Conservation (phyloP, 92 coral and sea anemone genomes). For the Pocillopora grandis region DNA sequence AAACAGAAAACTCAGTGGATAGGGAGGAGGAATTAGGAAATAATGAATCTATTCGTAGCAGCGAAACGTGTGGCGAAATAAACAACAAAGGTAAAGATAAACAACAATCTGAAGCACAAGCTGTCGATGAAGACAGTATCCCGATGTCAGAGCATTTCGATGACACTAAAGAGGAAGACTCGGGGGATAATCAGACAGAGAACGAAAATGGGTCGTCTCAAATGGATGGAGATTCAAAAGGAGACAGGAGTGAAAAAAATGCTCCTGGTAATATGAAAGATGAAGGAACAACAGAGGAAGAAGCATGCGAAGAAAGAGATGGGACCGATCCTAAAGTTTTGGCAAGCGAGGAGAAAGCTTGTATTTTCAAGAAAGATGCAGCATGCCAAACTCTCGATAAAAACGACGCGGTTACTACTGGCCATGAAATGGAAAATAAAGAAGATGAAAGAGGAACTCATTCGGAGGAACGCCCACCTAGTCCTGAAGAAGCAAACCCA, state of each 20-base stretch:
- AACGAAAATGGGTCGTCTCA: no score
- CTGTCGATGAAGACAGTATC: not conserved
- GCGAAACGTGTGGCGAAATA: not conserved
- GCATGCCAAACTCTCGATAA: not conserved
- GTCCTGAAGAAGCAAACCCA: not conserved
- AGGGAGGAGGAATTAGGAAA: not conserved
- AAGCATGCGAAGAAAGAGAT: not conserved
- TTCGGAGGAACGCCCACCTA: no score
- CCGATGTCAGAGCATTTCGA: not conserved
- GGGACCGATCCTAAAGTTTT: not conserved
- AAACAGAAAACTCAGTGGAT: not conserved
- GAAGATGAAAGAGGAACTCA: not conserved
- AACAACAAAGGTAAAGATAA: not conserved
- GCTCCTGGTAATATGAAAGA: not conserved
- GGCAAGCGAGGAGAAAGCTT: not conserved
- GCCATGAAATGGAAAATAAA: not conserved
- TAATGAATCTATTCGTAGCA: not conserved
- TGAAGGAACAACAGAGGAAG: slow-evolving; percentile 1
- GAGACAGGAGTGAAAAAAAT: not conserved
- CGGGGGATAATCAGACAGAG: no score
- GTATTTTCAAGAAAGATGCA: not conserved
- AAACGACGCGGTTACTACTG: not conserved
- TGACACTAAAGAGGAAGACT: not conserved
- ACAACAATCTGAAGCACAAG: not conserved
- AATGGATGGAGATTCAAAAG: not conserved